Conservation (phyloP, 2,888 invertebrate genomes). For the Phaonia tiefii region DNA sequence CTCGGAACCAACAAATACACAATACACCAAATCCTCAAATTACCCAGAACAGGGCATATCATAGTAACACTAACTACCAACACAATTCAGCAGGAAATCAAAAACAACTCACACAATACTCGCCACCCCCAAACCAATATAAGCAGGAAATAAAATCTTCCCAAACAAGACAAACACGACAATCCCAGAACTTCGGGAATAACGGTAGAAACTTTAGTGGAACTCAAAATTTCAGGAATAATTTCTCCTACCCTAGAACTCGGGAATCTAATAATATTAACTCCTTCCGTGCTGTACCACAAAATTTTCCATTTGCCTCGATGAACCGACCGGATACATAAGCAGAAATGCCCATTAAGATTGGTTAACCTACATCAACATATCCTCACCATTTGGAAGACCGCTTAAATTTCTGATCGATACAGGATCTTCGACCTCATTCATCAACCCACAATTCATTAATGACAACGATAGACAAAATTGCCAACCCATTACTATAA, state of each 20-base stretch:
- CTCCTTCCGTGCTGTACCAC: too few relatives aligned
- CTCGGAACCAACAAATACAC: neutral
- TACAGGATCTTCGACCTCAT: slow-evolving; percentile 51
- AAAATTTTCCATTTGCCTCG: too few relatives aligned
- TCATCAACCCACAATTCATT: slow-evolving; percentile 63
- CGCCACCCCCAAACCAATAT: slow-evolving; percentile 29
- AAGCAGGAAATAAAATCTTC: neutral
- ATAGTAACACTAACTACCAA: neutral
- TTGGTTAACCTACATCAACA: slow-evolving; percentile 50
- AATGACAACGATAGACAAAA: slow-evolving; percentile 3
- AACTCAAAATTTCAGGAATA: too few relatives aligned
- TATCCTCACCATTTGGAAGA: slow-evolving; percentile 52
- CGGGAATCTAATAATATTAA: too few relatives aligned
- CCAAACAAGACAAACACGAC: neutral
- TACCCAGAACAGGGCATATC: neutral
- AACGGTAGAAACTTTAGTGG: slow-evolving; percentile 2
- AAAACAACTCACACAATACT: too few relatives aligned
- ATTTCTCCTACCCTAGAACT: too few relatives aligned
- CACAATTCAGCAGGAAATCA: neutral
- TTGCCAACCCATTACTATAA: neutral
- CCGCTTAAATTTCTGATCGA: slow-evolving; percentile 57
- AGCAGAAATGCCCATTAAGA: neutral
- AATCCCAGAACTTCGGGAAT: neutral
- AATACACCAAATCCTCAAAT: neutral
- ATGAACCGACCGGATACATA: slow-evolving; percentile 32